Evolutionary conservation across 2,113 vertebrate genomes (phyloP).

Genomic region (Sclerurus mexicanus): DNA sequence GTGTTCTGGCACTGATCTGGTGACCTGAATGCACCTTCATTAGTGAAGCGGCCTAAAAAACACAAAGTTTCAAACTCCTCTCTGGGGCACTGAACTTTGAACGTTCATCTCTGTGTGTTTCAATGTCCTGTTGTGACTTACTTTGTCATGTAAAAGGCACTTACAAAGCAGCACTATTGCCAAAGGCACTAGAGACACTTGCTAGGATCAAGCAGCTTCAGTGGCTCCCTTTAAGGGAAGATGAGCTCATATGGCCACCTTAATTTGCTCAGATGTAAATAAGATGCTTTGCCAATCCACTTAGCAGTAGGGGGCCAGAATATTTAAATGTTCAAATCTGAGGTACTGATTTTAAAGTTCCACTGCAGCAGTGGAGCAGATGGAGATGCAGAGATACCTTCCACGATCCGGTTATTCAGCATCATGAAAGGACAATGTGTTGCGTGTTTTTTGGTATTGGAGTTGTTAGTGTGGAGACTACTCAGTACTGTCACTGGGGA

Average conservation of each 20-base stretch:
- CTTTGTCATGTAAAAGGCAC: background rate
- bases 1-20: background rate
- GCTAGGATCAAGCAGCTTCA: background rate
- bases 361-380: background rate
- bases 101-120: background rate
- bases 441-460: background rate
- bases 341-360: background rate
- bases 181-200: background rate
- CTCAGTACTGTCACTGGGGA: background rate
- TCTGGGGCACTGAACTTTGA: background rate
- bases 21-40: background rate
- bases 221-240: background rate
- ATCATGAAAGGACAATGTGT: fast-evolving
- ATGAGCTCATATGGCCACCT: background rate
- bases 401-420: background rate
- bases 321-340: background rate
- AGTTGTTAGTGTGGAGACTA: background rate
- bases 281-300: background rate
- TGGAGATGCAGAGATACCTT: background rate
- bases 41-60: background rate
- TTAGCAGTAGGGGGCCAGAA: background rate
- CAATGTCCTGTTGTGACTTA: background rate
- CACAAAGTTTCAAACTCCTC: background rate
- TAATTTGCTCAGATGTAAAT: background rate
- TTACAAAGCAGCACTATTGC: background rate